Evolutionary conservation across 1,140 invertebrate genomes (phyloP).

Genomic region (Eriocheir sinensis): DNA sequence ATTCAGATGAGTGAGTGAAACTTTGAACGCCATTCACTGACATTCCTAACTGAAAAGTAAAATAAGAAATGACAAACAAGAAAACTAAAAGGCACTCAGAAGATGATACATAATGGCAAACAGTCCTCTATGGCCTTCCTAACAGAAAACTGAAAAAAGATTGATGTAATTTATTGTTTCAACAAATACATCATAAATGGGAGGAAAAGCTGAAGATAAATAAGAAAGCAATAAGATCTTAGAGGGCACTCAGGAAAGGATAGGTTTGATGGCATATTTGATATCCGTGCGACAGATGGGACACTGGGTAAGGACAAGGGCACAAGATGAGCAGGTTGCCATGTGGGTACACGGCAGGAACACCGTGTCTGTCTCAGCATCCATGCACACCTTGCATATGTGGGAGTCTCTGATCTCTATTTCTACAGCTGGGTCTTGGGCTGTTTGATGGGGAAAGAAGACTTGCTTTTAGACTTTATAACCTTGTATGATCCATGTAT

Average conservation of each 20-base stretch:
- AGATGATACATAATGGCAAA: too few species aligned
- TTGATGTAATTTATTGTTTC: too few species aligned
- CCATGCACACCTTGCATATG: slow-evolving; percentile 85
- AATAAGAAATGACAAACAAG: too few species aligned
- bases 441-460: slow-evolving; percentile 35
- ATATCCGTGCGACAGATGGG: slow-evolving; percentile 65
- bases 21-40: too few species aligned
- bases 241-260: slow-evolving; percentile 56
- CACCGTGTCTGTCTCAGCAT: slow-evolving; percentile 83
- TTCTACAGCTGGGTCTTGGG: slow-evolving; percentile 57
- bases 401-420: slow-evolving; percentile 89
- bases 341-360: slow-evolving; percentile 84
- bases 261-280: slow-evolving; percentile 65
- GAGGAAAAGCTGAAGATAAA: too few species aligned
- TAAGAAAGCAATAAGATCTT: background rate
- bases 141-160: too few species aligned
- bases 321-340: slow-evolving; percentile 65
- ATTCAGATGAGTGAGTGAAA: too few species aligned
- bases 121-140: too few species aligned
- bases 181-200: too few species aligned
- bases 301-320: slow-evolving; percentile 50
- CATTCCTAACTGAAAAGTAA: too few species aligned
- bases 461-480: background rate
- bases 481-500: background rate
- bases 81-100: too few species aligned